Evolutionary conservation across 2,888 invertebrate species (phyloP), one percentile per base, ranked within the genome.

Genomic region (Coremacera marginata): DNA sequence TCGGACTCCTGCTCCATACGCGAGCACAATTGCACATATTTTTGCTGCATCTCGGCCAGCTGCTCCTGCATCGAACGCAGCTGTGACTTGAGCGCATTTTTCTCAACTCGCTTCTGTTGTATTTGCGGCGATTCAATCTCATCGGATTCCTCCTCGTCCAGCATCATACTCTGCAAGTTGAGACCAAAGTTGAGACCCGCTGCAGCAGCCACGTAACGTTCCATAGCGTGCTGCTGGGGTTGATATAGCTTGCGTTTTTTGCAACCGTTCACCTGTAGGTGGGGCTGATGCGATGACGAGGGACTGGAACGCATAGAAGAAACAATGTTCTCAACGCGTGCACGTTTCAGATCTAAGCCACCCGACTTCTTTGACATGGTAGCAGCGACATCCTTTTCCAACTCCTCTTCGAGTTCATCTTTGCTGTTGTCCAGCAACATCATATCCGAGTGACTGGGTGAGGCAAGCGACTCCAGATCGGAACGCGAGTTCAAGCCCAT

Each of bases 231-330:
- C 87, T 98, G 98, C 89, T 97, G 97, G 14, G 98, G 98, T 86
- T 97, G 97, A 88, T 98, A 98, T 44, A 98, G 92, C 90, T 98
- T 98, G 68, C 98, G 93, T 90, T 98, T 98, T 89, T 97, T 97
- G 90, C 97, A 97, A 70, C 97, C 97, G 90, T 97, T 97, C 11
- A 89, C 89, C 82, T 88, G 89, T 16, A 88, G 83, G 88, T 94
- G 94, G 0, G 93, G 92, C 83, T 92, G 92, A 78, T 90, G 87
- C 14, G 90, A 92, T 27, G 94, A 94, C 80, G 94, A 95, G 55
- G 96, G 96, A 87, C 95, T 95, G 81, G 95, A 94, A 81, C 96
- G 93, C 95, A 98, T 98, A 82, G 95, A 95, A 82, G 96, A 96
- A 84, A 98, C 96, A 85, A 98, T 98, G 89, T 96, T 97, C 90